Evolutionary conservation across 1,140 invertebrate species (phyloP).

Genomic region (Drosophila yakuba): DNA sequence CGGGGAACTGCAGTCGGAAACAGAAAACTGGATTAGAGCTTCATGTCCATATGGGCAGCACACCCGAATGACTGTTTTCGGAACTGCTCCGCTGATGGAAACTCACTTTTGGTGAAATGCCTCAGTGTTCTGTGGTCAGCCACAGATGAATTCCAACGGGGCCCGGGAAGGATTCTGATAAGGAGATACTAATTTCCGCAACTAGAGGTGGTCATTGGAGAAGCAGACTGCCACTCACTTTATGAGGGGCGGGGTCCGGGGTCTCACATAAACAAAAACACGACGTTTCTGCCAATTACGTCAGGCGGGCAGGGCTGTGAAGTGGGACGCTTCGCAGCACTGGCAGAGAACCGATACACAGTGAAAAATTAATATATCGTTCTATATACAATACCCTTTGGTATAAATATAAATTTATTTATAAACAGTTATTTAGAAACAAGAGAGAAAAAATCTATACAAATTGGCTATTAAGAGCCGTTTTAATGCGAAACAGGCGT

Average conservation of each 20-base stretch:
- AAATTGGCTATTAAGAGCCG: too few relatives aligned
- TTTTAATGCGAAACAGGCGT: background rate
- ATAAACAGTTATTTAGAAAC: background rate
- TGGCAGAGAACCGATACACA: slow-evolving; percentile 12
- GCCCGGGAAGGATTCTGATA: slow-evolving; percentile 6
- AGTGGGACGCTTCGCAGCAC: slow-evolving; percentile 25
- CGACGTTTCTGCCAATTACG: slow-evolving; percentile 57
- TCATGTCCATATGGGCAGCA: slow-evolving; percentile 33
- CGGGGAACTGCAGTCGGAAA: slow-evolving; percentile 14
- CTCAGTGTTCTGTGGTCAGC: slow-evolving; percentile 7
- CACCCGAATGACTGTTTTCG: slow-evolving; percentile 28
- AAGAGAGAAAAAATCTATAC: too few relatives aligned
- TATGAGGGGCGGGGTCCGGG: slow-evolving; percentile 9
- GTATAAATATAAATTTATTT: background rate
- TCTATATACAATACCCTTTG: too few relatives aligned
- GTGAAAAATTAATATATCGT: background rate
- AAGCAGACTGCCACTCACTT: slow-evolving; percentile 7
- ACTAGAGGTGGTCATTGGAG: slow-evolving; percentile 15
- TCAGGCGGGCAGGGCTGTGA: slow-evolving; percentile 38
- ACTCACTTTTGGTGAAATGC: slow-evolving; percentile 32
- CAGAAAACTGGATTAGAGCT: slow-evolving; percentile 6
- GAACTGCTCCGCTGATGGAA: slow-evolving; percentile 2
- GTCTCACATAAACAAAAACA: slow-evolving; percentile 67
- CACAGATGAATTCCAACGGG: slow-evolving; percentile 26
- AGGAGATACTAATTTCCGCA: slow-evolving; percentile 8